Evolutionary conservation across 2,797 vertebrate species (phyloP), one percentile per base, ranked within the genome.

Genomic region (Cuculus canorus): DNA sequence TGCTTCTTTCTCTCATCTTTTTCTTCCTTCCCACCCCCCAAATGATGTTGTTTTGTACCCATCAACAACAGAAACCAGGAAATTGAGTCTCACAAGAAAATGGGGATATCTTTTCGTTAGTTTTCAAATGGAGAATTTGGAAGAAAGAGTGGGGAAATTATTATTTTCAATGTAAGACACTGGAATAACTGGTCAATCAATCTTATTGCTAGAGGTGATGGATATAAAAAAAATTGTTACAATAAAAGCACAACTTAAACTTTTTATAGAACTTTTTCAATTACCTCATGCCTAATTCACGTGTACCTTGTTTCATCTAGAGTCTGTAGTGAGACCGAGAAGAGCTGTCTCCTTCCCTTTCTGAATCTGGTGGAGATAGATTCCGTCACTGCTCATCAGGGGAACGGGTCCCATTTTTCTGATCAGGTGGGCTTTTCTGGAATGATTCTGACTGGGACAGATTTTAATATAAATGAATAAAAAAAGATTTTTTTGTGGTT

Each of bases 111-210:
- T 96, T 85, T 93, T 92, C 91, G 92, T 90, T 89, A 52, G 78
- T 86, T 88, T 95, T 95, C 89, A 96, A 84, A 90, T 47, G 60
- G 60, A 81, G 56, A 72, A 93, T 81, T 83, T 91, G 73, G 79
- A 82, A 71, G 72, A 93, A 86, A 86, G 45, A 88, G 24, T 64
- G 76, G 79, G 69, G 52, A 72, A 93, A 92, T 88, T 76, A n/a
- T 56, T 56, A n/a, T 91, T 88, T 77, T 90, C 37, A 81, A 72
- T 63, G 18, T 25, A 2, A 35, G 72, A 73, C 57, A 45, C 43
- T 60, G 12, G 47, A 82, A 72, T 66, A 86, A 84, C 72, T 83
- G 48, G 47, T 88, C 83, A 93, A 89, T 68, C 71, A 68, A 60
- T 63, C 56, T 57, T 91, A 61, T 43, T 86, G 30, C 35, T 56